Base-by-base conservation (phyloP, 2,888 invertebrate genomes). In the Drosophila ustulata region DNA sequence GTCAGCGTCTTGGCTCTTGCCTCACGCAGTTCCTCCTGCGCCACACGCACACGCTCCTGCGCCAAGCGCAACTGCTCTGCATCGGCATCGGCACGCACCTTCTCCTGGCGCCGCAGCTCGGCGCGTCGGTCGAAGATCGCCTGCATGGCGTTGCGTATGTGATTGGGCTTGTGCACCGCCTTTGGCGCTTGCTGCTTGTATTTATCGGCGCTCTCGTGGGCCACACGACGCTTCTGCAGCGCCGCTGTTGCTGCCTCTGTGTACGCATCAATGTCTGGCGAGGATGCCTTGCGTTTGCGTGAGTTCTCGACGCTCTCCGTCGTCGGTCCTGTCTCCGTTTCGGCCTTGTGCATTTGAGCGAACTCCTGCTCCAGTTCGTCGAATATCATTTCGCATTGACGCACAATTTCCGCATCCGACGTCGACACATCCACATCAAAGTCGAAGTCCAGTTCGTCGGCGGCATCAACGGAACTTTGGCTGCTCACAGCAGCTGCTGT, bases 331-430 rank as follows among this genome's bases (percentile, higher is more conserved):
- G 59, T 64, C n/a, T 71, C 72, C 4, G 45, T 91, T 56, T 91
- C 91, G n/a, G 86, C 75, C 68, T 89, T 76, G 58, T 91, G 90
- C 65, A 89, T 64, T 3, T 84, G 72, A 0, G 91, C 88, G 45
- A 90, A 90, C 56, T 91, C 81, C 37, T 78, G 82, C 63, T 95
- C 94, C 92, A 96, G 95, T 92, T 97, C 96, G 92, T 97, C 96
- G 92, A 97, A 98, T 83, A 98, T 97, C 93, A 94, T 95, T 88
- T 96, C 95, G 91, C 98, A 98, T 92, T 98, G 97, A 82, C 96
- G 95, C 87, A 96, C 95, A 67, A 97, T 95, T 75, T 95, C 95
- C 73, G 95, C 95, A 78, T 95, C 95, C 89, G 95, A 95, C 28
- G 88, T 84, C 8, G 87, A 82, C 11, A 88, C 45, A 26, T 82